Percentiles rank a stretch among this genome's conserved stretches.
These are phyloP conservation scores for Bombus balteatus DNA, from an alignment of 1,140 invertebrate species.

Conservation along the genomic window DNA sequence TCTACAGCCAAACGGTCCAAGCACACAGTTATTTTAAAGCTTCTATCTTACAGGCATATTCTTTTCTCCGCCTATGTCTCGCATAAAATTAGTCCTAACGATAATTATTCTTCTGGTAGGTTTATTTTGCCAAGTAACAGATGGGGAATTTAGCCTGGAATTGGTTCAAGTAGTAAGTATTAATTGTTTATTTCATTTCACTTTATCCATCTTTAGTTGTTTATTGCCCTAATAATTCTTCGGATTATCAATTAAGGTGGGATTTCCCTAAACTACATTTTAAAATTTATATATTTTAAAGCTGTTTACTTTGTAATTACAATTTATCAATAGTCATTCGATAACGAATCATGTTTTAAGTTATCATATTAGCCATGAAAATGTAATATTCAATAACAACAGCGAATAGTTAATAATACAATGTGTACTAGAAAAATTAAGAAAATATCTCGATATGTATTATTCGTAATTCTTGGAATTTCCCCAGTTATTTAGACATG, in stretches of 20 bases:
- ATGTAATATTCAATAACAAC: not conserved
- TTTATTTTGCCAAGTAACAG: constrained; percentile 6
- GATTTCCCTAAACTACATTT: not conserved
- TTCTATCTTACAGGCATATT: not conserved
- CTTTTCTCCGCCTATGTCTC: not conserved
- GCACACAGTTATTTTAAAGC: not conserved
- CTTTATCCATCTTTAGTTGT: too few species aligned
- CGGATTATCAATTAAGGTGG: not conserved
- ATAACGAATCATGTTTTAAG: not conserved
- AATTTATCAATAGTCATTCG: not conserved
- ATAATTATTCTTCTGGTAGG: constrained; percentile 1
- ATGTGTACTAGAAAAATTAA: not conserved
- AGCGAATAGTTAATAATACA: not conserved
- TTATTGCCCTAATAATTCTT: not conserved
- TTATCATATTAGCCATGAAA: not conserved
- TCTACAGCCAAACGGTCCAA: not conserved
- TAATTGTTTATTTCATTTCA: not conserved
- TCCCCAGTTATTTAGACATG: constrained; percentile 83
- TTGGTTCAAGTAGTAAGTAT: constrained; percentile 61
- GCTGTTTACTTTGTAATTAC: not conserved
- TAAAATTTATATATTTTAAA: not conserved
- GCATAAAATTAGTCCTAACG: not conserved
- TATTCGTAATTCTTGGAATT: not conserved
- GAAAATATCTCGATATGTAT: not conserved
- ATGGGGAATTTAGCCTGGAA: constrained; percentile 32